These are phyloP conservation scores for Ectropis grisescens DNA, from an alignment of 1,140 invertebrate genomes.

Conservation along the genomic window DNA sequence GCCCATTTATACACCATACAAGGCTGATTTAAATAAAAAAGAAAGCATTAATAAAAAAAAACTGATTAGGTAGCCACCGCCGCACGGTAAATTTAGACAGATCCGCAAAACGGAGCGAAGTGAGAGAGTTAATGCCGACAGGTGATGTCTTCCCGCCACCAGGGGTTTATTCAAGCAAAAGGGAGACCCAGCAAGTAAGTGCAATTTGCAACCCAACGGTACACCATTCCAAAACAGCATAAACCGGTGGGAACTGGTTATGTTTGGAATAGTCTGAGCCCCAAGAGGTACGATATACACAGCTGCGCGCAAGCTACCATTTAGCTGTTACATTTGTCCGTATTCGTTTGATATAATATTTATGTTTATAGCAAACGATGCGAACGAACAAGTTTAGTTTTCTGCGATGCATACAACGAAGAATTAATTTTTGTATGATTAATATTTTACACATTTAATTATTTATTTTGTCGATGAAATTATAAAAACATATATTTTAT, in stretches of 20 bases:
- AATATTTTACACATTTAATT: too few species aligned
- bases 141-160: conserved; percentile 57
- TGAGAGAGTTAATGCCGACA: too few species aligned
- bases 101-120: too few species aligned
- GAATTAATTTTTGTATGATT: too few species aligned
- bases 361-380: too few species aligned
- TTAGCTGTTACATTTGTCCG: conserved; percentile 38
- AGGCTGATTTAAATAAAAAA: conserved; percentile 1
- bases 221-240: conserved; percentile 20
- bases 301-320: conserved; percentile 57
- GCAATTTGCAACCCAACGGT: conserved; percentile 24
- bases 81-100: too few species aligned
- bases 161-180: conserved; percentile 36
- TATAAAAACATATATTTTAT: too few species aligned
- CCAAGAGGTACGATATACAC: conserved; percentile 61
- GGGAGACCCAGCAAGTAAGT: conserved; percentile 26
- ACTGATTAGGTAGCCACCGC: conserved; percentile 5
- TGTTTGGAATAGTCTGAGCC: conserved; percentile 38
- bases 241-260: conserved; percentile 16
- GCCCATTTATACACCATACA: too few species aligned
- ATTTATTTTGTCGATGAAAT: too few species aligned
- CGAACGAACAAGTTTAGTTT: too few species aligned
- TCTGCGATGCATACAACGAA: too few species aligned
- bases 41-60: not conserved
- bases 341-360: too few species aligned